These are phyloP conservation scores for Callipepla californica DNA, from an alignment of 2,113 vertebrate genomes.

Conservation along the genomic window DNA sequence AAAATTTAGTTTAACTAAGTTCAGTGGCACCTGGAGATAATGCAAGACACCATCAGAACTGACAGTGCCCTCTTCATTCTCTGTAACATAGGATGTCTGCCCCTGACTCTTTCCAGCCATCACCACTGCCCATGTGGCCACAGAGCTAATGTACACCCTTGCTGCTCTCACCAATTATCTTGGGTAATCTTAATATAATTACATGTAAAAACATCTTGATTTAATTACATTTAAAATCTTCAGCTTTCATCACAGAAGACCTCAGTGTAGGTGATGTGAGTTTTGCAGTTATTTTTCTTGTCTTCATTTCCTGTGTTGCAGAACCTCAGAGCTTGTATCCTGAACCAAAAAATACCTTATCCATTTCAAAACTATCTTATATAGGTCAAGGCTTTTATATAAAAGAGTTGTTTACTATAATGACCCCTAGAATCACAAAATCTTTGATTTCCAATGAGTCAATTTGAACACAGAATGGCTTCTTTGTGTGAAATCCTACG, in stretches of 20 bases:
- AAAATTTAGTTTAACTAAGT: neutral
- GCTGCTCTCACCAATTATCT: neutral
- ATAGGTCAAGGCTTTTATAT: neutral
- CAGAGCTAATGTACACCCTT: neutral
- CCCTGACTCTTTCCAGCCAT: neutral
- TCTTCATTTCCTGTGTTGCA: neutral
- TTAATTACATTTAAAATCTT: neutral
- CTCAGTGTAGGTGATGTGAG: neutral
- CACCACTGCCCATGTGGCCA: neutral
- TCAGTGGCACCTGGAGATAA: neutral
- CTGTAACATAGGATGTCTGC: rapidly evolving
- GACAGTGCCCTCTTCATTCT: neutral
- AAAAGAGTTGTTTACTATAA: neutral
- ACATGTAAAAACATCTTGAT: neutral
- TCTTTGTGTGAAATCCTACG: neutral
- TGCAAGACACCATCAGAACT: neutral
- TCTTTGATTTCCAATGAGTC: neutral
- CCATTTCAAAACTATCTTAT: neutral
- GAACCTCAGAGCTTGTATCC: neutral
- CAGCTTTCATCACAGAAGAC: neutral
- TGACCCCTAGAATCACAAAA: neutral
- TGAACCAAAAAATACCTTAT: neutral
- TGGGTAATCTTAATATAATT: neutral
- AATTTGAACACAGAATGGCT: neutral
- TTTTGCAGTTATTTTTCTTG: neutral